A percentile compares a stretch with the other conserved stretches of the same genome.
Conservation (phyloP, 2,888 invertebrate genomes). For the Acrobasis consociella region DNA sequence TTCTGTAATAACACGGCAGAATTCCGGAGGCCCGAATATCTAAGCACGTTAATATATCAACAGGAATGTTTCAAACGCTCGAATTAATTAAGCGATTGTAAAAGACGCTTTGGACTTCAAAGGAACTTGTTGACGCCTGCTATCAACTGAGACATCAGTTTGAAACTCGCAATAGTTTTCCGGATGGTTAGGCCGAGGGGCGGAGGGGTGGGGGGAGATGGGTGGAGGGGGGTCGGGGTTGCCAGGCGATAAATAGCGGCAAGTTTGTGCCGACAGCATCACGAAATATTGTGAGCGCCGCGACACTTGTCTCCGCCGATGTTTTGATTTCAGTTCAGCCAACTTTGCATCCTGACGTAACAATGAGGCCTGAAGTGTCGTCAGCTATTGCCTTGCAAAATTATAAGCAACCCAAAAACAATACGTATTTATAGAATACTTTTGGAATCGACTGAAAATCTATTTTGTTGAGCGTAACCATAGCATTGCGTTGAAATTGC, state of each 20-base stretch:
- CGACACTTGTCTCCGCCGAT: conserved; percentile 31
- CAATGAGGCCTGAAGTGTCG: neutral
- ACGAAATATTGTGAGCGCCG: conserved; percentile 47
- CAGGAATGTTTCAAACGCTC: neutral
- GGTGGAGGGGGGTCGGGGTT: too few relatives aligned
- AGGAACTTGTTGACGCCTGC: conserved; percentile 45
- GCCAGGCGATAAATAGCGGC: conserved; percentile 48
- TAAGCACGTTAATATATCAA: neutral
- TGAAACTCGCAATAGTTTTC: conserved; percentile 48
- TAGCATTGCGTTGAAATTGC: too few relatives aligned
- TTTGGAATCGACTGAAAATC: too few relatives aligned
- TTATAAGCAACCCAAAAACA: too few relatives aligned
- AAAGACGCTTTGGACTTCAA: conserved; percentile 24
- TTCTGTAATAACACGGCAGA: neutral
- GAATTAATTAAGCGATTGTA: conserved; percentile 17
- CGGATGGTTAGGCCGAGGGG: conserved; percentile 36
- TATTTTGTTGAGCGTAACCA: too few relatives aligned
- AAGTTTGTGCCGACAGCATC: conserved; percentile 49
- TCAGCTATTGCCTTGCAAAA: too few relatives aligned
- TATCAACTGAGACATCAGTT: conserved; percentile 52
- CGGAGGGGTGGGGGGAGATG: conserved; percentile 37
- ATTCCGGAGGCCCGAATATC: neutral
- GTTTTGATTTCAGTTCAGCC: conserved; percentile 43
- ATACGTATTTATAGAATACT: too few relatives aligned
- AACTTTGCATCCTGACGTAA: conserved; percentile 21